Evolutionary conservation across 1,140 invertebrate genomes (phyloP), one percentile per base, ranked within the genome.

Genomic region (Hypsibius dujardini): DNA sequence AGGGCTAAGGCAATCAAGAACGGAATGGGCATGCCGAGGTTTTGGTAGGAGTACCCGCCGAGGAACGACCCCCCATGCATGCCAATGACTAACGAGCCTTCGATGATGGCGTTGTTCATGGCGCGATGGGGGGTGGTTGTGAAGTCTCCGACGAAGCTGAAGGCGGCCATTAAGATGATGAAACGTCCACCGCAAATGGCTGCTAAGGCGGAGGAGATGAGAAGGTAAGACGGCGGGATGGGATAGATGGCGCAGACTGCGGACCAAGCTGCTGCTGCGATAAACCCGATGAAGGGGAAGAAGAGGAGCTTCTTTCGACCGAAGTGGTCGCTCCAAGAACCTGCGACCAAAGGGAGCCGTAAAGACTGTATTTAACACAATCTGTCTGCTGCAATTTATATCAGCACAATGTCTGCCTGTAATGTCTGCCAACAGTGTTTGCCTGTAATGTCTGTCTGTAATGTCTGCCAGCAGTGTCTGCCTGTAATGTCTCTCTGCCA

Each of bases 271-370:
- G 50, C 50, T 56, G 50, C 50, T 7, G 50, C 50, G n/a, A n/a
- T n/a, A 7, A 56, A n/a, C 7, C 50, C 50, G 50, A 56, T 7
- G 50, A 56, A 56, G 7, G 50, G 50, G n/a, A 56, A 7, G 50
- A 56, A n/a, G n/a, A 56, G 50, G 50, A 56, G 50, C 50, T n/a
- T 7, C 50, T 56, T 56, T 56, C 50, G 50, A 7, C 50, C 50
- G n/a, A 56, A 56, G n/a, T 56, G 50, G 50, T 56, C 50, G 50
- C 50, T 56, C 50, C 50, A 56, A 56, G 50, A 56, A 56, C 50
- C 50, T 56, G n/a, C n/a, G n/a, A n/a, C n/a, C n/a, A n/a, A n/a
- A n/a, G n/a, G n/a, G n/a, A n/a, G n/a, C n/a, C n/a, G n/a, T n/a
- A n/a, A n/a, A n/a, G n/a, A n/a, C n/a, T n/a, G n/a, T n/a, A n/a